Evolutionary conservation across 35 echinoderm and acorn worm genomes (phyloP), one percentile per base, ranked within the genome.

Genomic region (Hemicentrotus pulcherrimus): DNA sequence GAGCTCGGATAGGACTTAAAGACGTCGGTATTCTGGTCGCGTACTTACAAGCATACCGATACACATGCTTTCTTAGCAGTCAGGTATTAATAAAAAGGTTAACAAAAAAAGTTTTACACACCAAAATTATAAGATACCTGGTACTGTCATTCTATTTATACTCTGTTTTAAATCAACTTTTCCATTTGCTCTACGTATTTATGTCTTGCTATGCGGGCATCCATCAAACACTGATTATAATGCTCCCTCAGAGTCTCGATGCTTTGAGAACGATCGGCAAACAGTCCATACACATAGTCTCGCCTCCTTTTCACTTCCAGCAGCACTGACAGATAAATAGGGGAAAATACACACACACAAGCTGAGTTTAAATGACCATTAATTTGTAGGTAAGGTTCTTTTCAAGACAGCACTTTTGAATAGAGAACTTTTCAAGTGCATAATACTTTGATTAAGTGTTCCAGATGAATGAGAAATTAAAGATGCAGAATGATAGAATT

Each of bases 261-360:
- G 94, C 88, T 47, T 32, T 9, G 92, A 59, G 47, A 31, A 8
- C 32, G 31, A 12, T 85, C 61, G 24, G 47, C 65, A 19, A 91
- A 47, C 12, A 94, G 46, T 32, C 50, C 55, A 41, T 88, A 94
- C 24, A 96, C 94, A 16, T 88, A 96, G 46, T 70, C 46, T 55
- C 46, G 94, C 86, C 95, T 86, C 16, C 78, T 31, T 22, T 88
- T 86, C 2, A 96, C 86, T 58, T 96, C 95, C 52, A 70, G 93
- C 71, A 59, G 94, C 32, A 48, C 95, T 96, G 32, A 15, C 14
- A 22, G 47, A 88, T 32, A 86, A 95, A 3, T 55, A 52, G 86
- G 31, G 31, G 41, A 46, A 11, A 47, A 46, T 46, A 88, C 22
- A 45, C 46, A 70, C 46, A 47, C 2, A 95, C 4, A 31, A 31